Conservation (phyloP, 2,797 vertebrate genomes). For the Nasua narica region DNA sequence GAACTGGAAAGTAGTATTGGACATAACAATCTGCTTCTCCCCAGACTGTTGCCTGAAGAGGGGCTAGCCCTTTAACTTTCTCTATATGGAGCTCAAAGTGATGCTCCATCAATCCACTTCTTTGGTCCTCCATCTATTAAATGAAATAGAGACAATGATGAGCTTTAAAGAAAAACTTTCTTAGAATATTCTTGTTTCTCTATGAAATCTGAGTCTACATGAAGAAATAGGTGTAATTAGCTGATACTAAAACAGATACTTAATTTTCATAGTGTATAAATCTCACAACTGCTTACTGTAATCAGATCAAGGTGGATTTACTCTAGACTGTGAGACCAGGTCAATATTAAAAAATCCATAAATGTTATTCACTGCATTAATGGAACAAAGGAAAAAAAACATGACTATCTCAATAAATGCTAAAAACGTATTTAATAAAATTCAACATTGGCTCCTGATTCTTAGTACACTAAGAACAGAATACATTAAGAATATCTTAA, state of each 20-base stretch:
- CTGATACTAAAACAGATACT: neutral
- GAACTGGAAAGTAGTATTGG: constrained; percentile 93
- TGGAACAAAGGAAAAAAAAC: neutral
- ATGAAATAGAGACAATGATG: constrained; percentile 49
- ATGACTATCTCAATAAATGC: neutral
- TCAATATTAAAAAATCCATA: constrained; percentile 14
- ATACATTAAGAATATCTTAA: neutral
- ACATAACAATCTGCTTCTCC: constrained; percentile 97
- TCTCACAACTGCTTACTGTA: constrained; percentile 18
- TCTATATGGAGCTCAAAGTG: constrained; percentile 92
- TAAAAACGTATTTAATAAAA: constrained; percentile 31
- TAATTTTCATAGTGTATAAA: constrained; percentile 20
- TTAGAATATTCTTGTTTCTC: constrained; percentile 8
- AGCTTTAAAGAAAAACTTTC: constrained; percentile 37
- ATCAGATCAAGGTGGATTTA: constrained; percentile 17
- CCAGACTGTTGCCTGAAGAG: constrained; percentile 96
- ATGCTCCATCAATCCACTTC: constrained; percentile 86
- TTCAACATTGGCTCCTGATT: constrained; percentile 23
- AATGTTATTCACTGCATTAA: neutral
- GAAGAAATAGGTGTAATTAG: constrained; percentile 28
- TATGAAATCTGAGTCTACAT: neutral
- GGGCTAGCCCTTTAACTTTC: constrained; percentile 89
- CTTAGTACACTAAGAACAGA: neutral
- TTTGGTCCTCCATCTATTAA: constrained; percentile 75
- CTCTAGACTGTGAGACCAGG: neutral